phyloP scores from a whole-genome alignment of 2,797 vertebrate genomes.

The Natrix natrix region DNA sequence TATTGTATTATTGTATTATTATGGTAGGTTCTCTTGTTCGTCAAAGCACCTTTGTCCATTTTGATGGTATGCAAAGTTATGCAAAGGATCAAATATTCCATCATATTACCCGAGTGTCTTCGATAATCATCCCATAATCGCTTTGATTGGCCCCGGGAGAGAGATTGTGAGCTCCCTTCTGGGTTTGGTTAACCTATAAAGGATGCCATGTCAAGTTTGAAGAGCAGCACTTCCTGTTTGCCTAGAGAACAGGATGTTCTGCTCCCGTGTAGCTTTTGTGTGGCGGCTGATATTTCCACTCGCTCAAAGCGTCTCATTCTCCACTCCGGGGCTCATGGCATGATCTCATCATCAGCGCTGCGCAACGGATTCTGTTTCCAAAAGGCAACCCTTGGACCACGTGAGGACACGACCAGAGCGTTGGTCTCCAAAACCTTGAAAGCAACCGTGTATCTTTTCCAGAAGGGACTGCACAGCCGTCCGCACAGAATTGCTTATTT shows the following conservation, averaged over 20 bases:
- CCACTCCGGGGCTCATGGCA: background rate
- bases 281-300: background rate
- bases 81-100: background rate
- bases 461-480: background rate
- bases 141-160: background rate
- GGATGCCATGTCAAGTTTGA: slow-evolving; percentile 31
- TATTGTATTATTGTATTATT: too few relatives aligned
- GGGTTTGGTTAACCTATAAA: slow-evolving; percentile 40
- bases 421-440: background rate
- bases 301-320: background rate
- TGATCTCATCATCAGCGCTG: background rate
- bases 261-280: background rate
- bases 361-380: background rate
- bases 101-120: background rate
- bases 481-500: background rate
- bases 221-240: slow-evolving; percentile 33
- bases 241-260: slow-evolving; percentile 41
- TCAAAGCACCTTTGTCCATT: background rate
- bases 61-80: background rate
- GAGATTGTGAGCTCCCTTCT: background rate
- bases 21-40: background rate
- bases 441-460: background rate
- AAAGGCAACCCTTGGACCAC: background rate
- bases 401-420: background rate
- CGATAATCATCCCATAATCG: background rate